Evolutionary conservation across 2,797 vertebrate species (phyloP).

Genomic region (Crocodylus rhombifer): DNA sequence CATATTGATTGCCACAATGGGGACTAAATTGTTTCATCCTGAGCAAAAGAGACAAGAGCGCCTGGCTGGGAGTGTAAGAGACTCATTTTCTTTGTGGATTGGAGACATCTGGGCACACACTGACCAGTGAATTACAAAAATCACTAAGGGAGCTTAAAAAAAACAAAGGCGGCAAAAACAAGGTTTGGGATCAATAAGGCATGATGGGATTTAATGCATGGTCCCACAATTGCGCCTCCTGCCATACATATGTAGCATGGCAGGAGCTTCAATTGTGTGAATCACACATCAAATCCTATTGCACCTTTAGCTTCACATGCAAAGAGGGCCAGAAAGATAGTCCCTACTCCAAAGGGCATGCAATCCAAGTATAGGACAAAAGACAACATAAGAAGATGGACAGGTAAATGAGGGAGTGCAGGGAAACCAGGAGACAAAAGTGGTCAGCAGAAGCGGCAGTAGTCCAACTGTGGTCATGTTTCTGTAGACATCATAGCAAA

Average conservation of each 20-base stretch:
- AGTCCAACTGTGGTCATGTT: no score
- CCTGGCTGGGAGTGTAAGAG: background rate
- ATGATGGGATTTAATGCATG: no score
- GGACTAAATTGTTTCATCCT: background rate
- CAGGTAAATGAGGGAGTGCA: background rate
- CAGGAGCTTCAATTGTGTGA: no score
- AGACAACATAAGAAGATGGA: background rate
- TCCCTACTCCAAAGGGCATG: background rate
- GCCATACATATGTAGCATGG: no score
- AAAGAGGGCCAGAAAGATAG: background rate
- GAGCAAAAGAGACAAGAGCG: background rate
- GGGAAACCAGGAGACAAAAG: background rate
- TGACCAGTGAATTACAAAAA: no score
- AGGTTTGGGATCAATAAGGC: no score
- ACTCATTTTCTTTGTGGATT: background rate
- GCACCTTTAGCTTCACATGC: no score
- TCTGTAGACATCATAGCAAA: background rate
- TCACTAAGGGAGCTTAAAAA: background rate
- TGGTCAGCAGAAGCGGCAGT: no score
- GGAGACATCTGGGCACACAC: no score
- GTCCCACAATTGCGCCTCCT: no score
- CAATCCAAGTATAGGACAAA: background rate
- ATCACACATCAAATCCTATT: no score
- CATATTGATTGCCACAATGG: accelerated
- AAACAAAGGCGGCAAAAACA: no score